A percentile compares a stretch with the other conserved stretches of the same genome.
These are phyloP conservation scores for Cercocebus atys DNA, from an alignment of 2,113 vertebrate genomes.

Conservation along the genomic window DNA sequence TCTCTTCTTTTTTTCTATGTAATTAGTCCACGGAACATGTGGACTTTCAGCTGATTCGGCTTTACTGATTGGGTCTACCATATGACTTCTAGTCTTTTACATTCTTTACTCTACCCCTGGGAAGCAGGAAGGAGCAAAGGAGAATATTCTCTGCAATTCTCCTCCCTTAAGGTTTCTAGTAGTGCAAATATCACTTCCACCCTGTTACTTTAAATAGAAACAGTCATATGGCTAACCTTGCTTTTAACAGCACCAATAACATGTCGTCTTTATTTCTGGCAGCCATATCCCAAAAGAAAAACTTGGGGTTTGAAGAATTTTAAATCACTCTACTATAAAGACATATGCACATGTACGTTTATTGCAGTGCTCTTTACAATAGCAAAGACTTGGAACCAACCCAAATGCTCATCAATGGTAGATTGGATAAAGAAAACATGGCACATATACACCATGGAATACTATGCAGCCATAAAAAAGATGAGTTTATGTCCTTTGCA, in stretches of 20 bases:
- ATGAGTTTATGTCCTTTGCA: too few species aligned
- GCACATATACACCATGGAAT: too few species aligned
- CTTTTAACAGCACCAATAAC: not conserved
- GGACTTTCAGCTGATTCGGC: not conserved
- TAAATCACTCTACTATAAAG: too few species aligned
- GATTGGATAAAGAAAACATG: too few species aligned
- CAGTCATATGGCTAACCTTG: not conserved
- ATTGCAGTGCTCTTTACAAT: too few species aligned
- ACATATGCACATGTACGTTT: too few species aligned
- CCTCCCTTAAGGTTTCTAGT: not conserved
- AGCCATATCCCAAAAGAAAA: not conserved
- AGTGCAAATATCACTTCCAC: not conserved
- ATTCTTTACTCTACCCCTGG: not conserved
- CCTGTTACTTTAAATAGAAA: not conserved
- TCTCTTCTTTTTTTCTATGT: not conserved
- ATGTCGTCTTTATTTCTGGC: not conserved
- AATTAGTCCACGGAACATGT: not conserved
- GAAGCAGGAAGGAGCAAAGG: not conserved
- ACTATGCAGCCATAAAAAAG: too few species aligned
- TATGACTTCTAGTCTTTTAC: not conserved
- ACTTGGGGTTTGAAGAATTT: not conserved
- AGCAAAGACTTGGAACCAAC: too few species aligned
- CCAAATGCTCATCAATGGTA: too few species aligned
- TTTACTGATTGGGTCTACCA: not conserved
- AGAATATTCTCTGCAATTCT: not conserved